Evolutionary conservation across 2,113 vertebrate species (phyloP), one percentile per base, ranked within the genome.

Genomic region (Thryonomys swinderianus): DNA sequence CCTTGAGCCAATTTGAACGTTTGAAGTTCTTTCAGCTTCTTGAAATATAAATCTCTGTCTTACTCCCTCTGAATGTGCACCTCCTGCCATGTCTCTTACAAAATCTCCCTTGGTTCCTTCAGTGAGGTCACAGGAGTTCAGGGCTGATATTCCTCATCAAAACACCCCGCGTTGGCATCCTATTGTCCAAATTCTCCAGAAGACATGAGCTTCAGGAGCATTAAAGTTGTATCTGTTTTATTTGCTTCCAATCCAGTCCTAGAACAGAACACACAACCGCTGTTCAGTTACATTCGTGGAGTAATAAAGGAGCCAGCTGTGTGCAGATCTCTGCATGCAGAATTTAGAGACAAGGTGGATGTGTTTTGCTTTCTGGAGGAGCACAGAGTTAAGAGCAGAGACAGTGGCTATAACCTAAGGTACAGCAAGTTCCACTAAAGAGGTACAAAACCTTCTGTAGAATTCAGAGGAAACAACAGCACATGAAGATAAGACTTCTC

Each of bases 121-220:
- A 89, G 69, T 83, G 12, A 10, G n/a, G 7, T 66, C 42, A 64
- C 78, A 13, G 21, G 55, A 79, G 32, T 27, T 20, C 30, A 69
- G 34, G 34, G 5, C 57, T 25, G 78, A 55, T 48, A 14, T 42
- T 51, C 5, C 3, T 62, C 76, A 61, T 85, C 92, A 55, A 85
- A 95, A 27, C 66, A 62, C 12, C n/a, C n/a, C n/a, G n/a, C 6
- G 83, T 91, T 91, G 32, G 51, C 88, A 78, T 91, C 34, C 53
- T 88, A 40, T 27, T 69, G 25, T 93, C 87, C 61, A 93, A 93
- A 74, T 83, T 48, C 32, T 7, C 5, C 45, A 34, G 32, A 25
- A 85, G 55, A 81, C n/a, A 80, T 86, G 64, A 69, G 59, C 21
- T 82, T 20, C 30, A 25, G 34, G 42, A 96, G 32, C 86, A 53